Conservation (phyloP, 2,113 vertebrate species). For the Grus americana region DNA sequence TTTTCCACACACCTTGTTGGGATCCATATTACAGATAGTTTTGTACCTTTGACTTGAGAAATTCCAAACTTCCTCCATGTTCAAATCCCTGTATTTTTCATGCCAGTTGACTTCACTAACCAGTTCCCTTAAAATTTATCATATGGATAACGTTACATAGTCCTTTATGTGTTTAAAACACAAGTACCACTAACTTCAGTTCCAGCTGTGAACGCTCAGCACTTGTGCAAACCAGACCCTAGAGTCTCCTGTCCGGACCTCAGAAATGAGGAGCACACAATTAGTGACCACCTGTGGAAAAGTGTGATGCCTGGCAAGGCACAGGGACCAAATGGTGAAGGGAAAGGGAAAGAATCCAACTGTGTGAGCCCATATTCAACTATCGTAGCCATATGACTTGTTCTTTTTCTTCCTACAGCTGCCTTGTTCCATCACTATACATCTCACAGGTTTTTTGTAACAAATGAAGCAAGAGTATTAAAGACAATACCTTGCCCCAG, state of each 20-base stretch:
- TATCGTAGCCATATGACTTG: fast-evolving
- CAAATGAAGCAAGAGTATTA: background rate
- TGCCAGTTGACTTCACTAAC: constrained; percentile 32
- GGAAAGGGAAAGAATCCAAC: background rate
- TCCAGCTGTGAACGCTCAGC: constrained; percentile 53
- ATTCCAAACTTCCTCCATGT: constrained; percentile 15
- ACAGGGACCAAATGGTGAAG: background rate
- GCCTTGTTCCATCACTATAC: background rate
- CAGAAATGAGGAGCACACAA: constrained; percentile 36
- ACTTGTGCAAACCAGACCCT: constrained; percentile 28
- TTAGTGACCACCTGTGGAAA: constrained; percentile 56
- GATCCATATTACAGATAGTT: constrained; percentile 12
- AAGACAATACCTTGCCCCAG: background rate
- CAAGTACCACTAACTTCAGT: constrained; percentile 22
- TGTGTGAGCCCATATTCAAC: background rate
- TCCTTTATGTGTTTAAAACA: constrained; percentile 29
- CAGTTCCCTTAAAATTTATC: constrained; percentile 11
- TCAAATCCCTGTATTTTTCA: constrained; percentile 15
- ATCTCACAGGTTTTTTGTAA: background rate
- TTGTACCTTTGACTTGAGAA: constrained; percentile 17
- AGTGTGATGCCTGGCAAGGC: constrained; percentile 51
- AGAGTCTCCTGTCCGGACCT: constrained; percentile 7
- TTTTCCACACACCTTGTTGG: constrained; percentile 12
- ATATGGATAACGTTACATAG: background rate
- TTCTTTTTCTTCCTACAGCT: background rate